These are phyloP conservation scores for Drosophila quadrilineata DNA, from an alignment of 1,140 invertebrate genomes.

Conservation along the genomic window DNA sequence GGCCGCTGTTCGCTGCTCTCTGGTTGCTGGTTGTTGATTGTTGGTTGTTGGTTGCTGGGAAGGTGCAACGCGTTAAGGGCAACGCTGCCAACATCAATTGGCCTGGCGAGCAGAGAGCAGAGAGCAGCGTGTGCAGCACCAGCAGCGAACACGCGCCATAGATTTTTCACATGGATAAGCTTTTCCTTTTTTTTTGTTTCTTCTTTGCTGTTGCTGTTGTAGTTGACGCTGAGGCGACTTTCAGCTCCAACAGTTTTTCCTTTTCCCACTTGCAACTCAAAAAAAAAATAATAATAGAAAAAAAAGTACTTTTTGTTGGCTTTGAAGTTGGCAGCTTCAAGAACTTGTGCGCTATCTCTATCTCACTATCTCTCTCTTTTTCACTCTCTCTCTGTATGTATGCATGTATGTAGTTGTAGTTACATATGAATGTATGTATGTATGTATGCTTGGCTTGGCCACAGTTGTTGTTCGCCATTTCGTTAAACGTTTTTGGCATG, in stretches of 20 bases:
- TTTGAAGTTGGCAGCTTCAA: slow-evolving; percentile 41
- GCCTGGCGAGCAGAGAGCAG: too few relatives aligned
- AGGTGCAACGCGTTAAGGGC: slow-evolving; percentile 71
- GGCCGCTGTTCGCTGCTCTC: too few relatives aligned
- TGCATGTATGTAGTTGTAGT: background rate
- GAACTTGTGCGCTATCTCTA: too few relatives aligned
- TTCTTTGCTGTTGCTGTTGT: slow-evolving; percentile 26
- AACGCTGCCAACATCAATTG: slow-evolving; percentile 12
- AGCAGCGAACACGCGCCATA: slow-evolving; percentile 62
- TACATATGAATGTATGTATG: background rate
- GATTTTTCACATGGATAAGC: slow-evolving; percentile 79
- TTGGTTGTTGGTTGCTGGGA: slow-evolving; percentile 27
- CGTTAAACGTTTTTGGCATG: slow-evolving; percentile 64
- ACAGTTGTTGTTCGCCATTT: slow-evolving; percentile 53
- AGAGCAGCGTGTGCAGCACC: slow-evolving; percentile 41
- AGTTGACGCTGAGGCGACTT: too few relatives aligned
- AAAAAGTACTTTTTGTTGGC: slow-evolving; percentile 33
- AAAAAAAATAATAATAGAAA: too few relatives aligned
- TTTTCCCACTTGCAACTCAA: slow-evolving; percentile 39
- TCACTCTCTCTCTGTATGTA: background rate
- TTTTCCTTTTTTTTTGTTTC: slow-evolving; percentile 21
- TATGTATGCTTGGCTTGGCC: background rate
- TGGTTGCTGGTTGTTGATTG: too few relatives aligned
- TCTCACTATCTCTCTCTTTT: too few relatives aligned
- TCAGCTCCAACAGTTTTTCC: background rate